Evolutionary conservation across 2,113 vertebrate species (phyloP).

Genomic region (Megaceryle torquata): DNA sequence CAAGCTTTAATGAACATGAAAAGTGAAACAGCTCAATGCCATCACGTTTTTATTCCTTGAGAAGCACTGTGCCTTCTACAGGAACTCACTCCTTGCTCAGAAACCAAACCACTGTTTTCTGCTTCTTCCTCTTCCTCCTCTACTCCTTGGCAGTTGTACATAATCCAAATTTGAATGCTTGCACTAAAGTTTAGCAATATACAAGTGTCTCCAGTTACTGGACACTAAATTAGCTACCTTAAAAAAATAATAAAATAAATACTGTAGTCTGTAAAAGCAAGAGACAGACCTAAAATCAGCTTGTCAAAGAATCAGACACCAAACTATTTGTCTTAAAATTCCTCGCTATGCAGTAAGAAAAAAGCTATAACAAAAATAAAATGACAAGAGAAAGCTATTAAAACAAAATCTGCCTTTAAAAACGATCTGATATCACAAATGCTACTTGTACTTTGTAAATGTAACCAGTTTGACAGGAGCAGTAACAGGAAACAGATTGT

Average conservation of each 20-base stretch:
- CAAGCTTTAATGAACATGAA: neutral
- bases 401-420: slow-evolving; percentile 1
- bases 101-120: neutral
- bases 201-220: neutral
- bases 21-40: neutral
- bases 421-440: neutral
- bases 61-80: neutral
- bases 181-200: neutral
- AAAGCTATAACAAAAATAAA: slow-evolving; percentile 1
- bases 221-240: neutral
- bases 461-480: slow-evolving; percentile 13
- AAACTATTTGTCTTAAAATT: neutral
- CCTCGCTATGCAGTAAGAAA: neutral
- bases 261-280: neutral
- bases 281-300: neutral
- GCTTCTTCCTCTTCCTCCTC: neutral
- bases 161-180: accelerated
- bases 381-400: neutral
- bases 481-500: slow-evolving; percentile 26
- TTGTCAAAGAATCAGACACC: neutral
- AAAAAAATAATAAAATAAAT: neutral
- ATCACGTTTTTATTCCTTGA: neutral
- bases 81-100: neutral
- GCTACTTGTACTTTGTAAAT: neutral
- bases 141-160: neutral